Conservation (phyloP, 2,888 invertebrate species). For the Nemotelus nigrinus region DNA sequence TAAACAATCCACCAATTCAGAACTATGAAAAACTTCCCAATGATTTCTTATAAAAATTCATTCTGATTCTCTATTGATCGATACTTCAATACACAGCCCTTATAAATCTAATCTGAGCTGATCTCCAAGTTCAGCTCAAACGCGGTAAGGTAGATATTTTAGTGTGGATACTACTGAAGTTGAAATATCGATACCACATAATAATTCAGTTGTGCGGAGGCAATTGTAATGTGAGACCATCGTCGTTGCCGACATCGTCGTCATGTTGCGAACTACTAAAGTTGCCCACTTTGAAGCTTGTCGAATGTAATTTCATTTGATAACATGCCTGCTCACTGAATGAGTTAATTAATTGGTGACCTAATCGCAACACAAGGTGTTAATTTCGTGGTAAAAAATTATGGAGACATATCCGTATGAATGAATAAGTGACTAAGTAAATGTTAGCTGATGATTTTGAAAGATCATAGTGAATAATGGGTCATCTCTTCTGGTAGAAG, state of each 20-base stretch:
- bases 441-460: no score
- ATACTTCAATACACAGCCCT: no score
- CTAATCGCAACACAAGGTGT: conserved; percentile 46
- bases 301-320: conserved; percentile 49
- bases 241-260: conserved; percentile 22
- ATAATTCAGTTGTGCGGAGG: conserved; percentile 33
- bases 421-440: not conserved
- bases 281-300: conserved; percentile 45
- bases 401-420: not conserved
- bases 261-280: conserved; percentile 32
- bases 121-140: no score
- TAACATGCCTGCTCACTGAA: conserved; percentile 48
- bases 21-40: no score
- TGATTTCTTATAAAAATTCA: no score
- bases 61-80: no score
- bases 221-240: conserved; percentile 34
- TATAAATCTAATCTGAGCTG: no score
- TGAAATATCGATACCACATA: conserved; percentile 37
- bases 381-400: conserved; percentile 16
- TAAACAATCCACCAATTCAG: no score
- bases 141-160: no score
- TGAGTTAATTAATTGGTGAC: conserved; percentile 49
- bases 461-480: no score
- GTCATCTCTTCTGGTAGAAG: no score
- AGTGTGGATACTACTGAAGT: not conserved